Evolutionary conservation across 2,113 vertebrate species (phyloP), one percentile per base, ranked within the genome.

Genomic region (Romanogobio albipinnatus): DNA sequence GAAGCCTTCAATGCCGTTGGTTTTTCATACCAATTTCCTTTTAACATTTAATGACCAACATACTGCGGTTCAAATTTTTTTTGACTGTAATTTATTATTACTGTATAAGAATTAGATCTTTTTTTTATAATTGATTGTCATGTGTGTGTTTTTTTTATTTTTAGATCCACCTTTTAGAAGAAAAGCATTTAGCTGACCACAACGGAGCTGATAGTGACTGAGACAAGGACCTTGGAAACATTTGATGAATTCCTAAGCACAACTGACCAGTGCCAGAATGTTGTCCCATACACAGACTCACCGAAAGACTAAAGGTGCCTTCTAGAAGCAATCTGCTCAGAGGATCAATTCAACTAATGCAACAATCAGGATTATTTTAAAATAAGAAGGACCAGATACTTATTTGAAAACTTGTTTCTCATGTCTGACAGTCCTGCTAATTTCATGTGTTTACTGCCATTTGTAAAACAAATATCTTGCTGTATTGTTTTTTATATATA

Each of bases 131-230:
- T 47, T 36, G 3, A 26, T 62, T 77, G 33, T 24, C 2, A 1
- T 62, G 9, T 81, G 24, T 56, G 0, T 36, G 71, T 19, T 33
- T 14, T 33, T 39, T 33, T 62, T 36, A 33, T 2, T 33, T 33
- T 33, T 33, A 84, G 73, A 59, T 76, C 17, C 58, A 49, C 8
- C 29, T 78, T n/a, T 51, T 68, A 49, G 73, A 84, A 17, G 73
- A 77, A 24, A 84, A 24, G 59, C 62, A 68, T 53, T 84, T 76
- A 84, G 24, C 9, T 19, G 64, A 82, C 13, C 47, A 82, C 29
- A 73, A 39, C 1, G 6, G 26, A 7, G 62, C 24, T 15, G 81
- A 71, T 10, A 71, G 81, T 43, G 81, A 82, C 22, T 82, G 33
- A 82, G 26, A 68, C n/a, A 2, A 47, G 29, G 45, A 68, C 26